These are phyloP conservation scores for Tenebrosternarchus preto DNA, from an alignment of 2,113 vertebrate genomes.

Conservation along the genomic window DNA sequence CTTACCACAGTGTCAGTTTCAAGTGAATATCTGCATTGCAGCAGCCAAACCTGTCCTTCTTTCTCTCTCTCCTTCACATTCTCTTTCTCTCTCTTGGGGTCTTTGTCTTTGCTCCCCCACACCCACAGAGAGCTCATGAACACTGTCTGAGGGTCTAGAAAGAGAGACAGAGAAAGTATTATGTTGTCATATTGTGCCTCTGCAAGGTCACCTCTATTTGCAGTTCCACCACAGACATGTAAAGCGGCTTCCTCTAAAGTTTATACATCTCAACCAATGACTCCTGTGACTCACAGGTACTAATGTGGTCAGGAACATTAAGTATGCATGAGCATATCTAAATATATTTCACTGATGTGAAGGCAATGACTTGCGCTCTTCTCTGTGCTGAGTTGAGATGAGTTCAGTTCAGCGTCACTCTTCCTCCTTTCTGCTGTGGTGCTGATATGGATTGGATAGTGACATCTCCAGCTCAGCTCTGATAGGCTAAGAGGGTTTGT, in stretches of 20 bases:
- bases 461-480: neutral
- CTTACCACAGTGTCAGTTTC: neutral
- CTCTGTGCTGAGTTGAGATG: no score
- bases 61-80: no score
- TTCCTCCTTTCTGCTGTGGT: neutral
- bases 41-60: neutral
- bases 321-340: neutral
- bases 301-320: neutral
- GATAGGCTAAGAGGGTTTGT: slow-evolving; percentile 17
- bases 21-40: slow-evolving; percentile 30
- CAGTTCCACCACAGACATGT: neutral
- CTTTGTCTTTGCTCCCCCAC: neutral
- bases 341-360: neutral
- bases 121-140: neutral
- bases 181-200: slow-evolving; percentile 7
- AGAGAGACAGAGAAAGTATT: neutral
- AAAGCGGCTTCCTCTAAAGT: neutral
- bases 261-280: no score
- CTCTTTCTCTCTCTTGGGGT: neutral
- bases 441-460: slow-evolving; percentile 16
- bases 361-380: neutral
- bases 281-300: neutral
- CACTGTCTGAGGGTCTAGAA: neutral
- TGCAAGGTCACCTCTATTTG: slow-evolving; percentile 22
- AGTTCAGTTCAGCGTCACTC: neutral